These are phyloP conservation scores for Lepas anatifera DNA, from an alignment of 2,888 invertebrate genomes.

Conservation along the genomic window DNA sequence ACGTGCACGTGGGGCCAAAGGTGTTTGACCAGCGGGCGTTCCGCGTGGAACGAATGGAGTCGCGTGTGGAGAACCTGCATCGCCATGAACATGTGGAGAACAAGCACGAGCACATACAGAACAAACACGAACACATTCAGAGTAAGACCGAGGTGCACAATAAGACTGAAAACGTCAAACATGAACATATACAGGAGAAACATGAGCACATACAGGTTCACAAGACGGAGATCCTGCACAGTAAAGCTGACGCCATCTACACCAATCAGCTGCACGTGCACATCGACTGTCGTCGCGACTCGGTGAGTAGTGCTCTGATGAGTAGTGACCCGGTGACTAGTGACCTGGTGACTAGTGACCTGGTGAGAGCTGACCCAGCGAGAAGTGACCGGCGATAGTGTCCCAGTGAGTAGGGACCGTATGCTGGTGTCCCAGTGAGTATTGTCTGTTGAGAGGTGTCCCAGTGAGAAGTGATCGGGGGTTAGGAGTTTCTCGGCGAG, in stretches of 20 bases:
- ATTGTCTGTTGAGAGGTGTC: too few relatives aligned
- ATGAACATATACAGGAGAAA: conserved; percentile 20
- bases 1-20: conserved; percentile 18
- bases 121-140: conserved; percentile 9
- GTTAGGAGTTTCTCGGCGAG: too few relatives aligned
- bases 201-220: conserved; percentile 19
- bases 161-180: conserved; percentile 18
- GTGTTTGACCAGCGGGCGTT: conserved; percentile 16
- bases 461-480: too few relatives aligned
- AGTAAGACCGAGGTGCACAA: conserved; percentile 19
- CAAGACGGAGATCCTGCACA: conserved; percentile 16
- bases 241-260: conserved; percentile 15
- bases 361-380: too few relatives aligned
- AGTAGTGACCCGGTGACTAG: too few relatives aligned
- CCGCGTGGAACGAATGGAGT: conserved; percentile 15
- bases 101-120: conserved; percentile 17
- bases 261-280: conserved; percentile 10
- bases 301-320: too few relatives aligned
- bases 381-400: too few relatives aligned
- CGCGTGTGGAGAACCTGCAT: conserved; percentile 18
- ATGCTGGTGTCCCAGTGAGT: too few relatives aligned
- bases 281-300: conserved; percentile 16
- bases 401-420: too few relatives aligned
- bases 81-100: conserved; percentile 18
- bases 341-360: too few relatives aligned